Evolutionary conservation across 1,140 invertebrate species (phyloP), one percentile per base, ranked within the genome.

Genomic region (Parasteatoda tepidariorum): DNA sequence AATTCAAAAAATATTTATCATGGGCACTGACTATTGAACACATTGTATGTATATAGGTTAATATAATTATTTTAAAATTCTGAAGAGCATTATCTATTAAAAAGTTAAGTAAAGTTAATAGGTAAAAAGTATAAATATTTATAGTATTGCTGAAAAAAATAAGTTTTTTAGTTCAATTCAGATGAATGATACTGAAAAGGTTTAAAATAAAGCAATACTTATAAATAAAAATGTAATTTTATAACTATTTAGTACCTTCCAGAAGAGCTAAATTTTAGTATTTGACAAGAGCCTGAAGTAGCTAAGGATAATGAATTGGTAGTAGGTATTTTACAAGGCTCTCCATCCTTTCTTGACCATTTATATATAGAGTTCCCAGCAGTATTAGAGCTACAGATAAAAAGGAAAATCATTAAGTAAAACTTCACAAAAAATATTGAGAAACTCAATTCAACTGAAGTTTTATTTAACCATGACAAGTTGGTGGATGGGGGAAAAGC

Each of bases 321-420:
- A 9, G 11, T 0, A n/a, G 74, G 74, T 2, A 76, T 54, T 76
- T 76, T 26, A 31, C 18, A 76, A 31, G 74, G 33, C 48, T 76
- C 74, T 4, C 61, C 74, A 34, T 30, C 59, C 5, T 76, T 62
- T 48, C 61, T 64, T 13, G 59, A 64, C 74, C 74, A 76, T 48
- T 34, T 61, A 61, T 61, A 6, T 15, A 22, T 26, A 11, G 9
- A n/a, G 18, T 59, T 26, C 6, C 24, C 38, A 2, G 38, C 9
- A 13, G 38, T 13, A 18, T 9, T 13, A 48, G 38, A 2, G 18
- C 38, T 48, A 4, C 18, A 4, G 18, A 48, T 13, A 48, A 13
- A 2, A 9, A 48, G 18, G 13, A 6, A 41, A 48, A 48, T 13
- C 18, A 48, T n/a, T 1, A 48, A 13, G 38, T 48, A 48, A 48